phyloP scores from a whole-genome alignment of 2,888 invertebrate genomes.

The Conops quadrifasciatus region DNA sequence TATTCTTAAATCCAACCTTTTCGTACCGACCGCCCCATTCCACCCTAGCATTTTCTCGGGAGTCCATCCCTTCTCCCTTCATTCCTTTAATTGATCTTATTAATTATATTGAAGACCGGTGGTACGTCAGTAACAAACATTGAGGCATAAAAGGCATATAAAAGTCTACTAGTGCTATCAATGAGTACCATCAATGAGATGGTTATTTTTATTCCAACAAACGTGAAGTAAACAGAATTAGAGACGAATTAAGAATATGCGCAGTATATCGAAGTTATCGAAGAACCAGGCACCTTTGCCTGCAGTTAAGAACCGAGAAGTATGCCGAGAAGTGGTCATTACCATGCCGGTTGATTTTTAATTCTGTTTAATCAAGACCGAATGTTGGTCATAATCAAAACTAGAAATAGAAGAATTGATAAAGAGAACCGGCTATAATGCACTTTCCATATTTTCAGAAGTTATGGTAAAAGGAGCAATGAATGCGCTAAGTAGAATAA shows the following conservation, averaged over 20 bases:
- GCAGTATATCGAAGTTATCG: not conserved
- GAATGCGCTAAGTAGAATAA: not conserved
- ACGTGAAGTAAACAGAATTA: not conserved
- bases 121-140: constrained; percentile 18
- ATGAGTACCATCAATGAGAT: too few relatives aligned
- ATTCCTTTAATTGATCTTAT: constrained; percentile 20
- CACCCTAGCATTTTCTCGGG: not conserved
- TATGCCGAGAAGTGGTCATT: constrained; percentile 14
- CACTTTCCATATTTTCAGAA: too few relatives aligned
- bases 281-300: constrained; percentile 2
- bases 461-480: too few relatives aligned
- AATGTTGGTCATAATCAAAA: too few relatives aligned
- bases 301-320: constrained; percentile 18
- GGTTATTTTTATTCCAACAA: constrained; percentile 22
- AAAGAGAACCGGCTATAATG: not conserved
- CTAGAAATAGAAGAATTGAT: not conserved
- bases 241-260: not conserved
- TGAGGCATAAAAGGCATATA: not conserved
- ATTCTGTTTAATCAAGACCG: constrained; percentile 31
- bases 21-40: too few relatives aligned
- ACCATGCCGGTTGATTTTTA: constrained; percentile 3
- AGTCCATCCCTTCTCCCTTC: not conserved
- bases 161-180: too few relatives aligned
- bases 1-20: too few relatives aligned
- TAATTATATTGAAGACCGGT: constrained; percentile 23